phyloP scores from a whole-genome alignment of 1,140 invertebrate genomes.

The Rhyzopertha dominica region DNA sequence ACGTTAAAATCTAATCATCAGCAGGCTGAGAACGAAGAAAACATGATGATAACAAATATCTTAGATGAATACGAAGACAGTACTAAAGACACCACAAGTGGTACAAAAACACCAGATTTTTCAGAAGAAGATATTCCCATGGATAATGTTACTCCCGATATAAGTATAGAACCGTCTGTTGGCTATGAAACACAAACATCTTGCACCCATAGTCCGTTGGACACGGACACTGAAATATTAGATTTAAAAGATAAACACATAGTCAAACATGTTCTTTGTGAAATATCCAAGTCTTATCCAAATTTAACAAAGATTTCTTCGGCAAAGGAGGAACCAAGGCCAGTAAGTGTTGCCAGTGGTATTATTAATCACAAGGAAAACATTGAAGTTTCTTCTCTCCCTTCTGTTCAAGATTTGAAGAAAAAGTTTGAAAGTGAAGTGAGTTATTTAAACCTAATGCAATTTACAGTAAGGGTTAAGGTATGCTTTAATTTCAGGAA shows the following conservation, averaged over 20 bases:
- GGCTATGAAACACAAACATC: constrained; percentile 7
- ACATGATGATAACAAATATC: constrained; percentile 11
- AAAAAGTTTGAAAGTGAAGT: constrained; percentile 36
- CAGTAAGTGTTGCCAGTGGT: constrained; percentile 11
- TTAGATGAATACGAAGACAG: constrained; percentile 5
- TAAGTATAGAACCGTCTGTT: too few species aligned
- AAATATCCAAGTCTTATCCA: constrained; percentile 23
- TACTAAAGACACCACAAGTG: constrained; percentile 4
- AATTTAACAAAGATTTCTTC: constrained; percentile 14
- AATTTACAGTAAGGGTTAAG: too few species aligned
- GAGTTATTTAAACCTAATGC: too few species aligned
- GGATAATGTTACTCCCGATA: too few species aligned
- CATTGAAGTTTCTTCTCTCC: background rate
- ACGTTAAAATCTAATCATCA: too few species aligned
- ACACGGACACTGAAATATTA: constrained; percentile 19
- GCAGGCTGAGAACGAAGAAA: constrained; percentile 6
- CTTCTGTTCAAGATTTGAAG: constrained; percentile 32
- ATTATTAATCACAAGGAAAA: constrained; percentile 10
- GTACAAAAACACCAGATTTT: constrained; percentile 8
- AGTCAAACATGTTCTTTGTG: constrained; percentile 18
- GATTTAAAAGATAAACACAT: constrained; percentile 21
- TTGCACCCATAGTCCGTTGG: background rate
- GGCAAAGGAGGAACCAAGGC: constrained; percentile 11
- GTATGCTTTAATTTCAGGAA: too few species aligned
- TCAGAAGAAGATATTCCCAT: constrained; percentile 8